Percentiles rank a stretch among this genome's conserved stretches.
Evolutionary conservation across 2,888 invertebrate genomes (phyloP).

Genomic region (Tiliacea citrago): DNA sequence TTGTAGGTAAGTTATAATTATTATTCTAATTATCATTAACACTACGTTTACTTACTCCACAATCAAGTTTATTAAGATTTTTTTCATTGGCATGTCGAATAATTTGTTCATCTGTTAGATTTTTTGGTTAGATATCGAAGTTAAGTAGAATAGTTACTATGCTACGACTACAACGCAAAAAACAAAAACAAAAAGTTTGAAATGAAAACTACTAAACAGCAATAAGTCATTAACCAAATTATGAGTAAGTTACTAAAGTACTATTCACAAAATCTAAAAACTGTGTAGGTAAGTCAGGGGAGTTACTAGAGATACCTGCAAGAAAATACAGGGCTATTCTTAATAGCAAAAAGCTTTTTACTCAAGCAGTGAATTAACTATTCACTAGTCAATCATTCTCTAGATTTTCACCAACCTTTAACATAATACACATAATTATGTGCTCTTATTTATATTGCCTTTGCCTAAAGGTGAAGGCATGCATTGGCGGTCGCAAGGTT

Average conservation of each 20-base stretch:
- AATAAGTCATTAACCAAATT: not conserved
- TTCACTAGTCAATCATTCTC: constrained; percentile 6
- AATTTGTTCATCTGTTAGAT: not conserved
- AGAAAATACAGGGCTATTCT: no score
- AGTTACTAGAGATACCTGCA: not conserved
- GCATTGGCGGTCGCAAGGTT: constrained; percentile 31
- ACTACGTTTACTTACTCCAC: constrained; percentile 38
- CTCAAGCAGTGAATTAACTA: no score
- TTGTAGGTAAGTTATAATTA: constrained; percentile 40
- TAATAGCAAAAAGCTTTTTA: no score
- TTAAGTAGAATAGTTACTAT: no score
- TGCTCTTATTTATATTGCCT: constrained; percentile 38
- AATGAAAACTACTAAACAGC: not conserved
- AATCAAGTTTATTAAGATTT: constrained; percentile 23
- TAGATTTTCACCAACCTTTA: constrained; percentile 6
- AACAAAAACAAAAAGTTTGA: not conserved
- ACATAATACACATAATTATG: constrained; percentile 6
- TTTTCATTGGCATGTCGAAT: not conserved
- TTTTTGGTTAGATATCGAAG: not conserved
- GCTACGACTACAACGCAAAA: no score
- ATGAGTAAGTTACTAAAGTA: not conserved
- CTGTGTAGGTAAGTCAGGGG: not conserved
- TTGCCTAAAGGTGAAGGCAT: constrained; percentile 46
- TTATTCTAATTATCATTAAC: constrained; percentile 38
- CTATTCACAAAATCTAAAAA: not conserved